Evolutionary conservation across 2,888 invertebrate species (phyloP).

Genomic region (Cephus nigrinus): DNA sequence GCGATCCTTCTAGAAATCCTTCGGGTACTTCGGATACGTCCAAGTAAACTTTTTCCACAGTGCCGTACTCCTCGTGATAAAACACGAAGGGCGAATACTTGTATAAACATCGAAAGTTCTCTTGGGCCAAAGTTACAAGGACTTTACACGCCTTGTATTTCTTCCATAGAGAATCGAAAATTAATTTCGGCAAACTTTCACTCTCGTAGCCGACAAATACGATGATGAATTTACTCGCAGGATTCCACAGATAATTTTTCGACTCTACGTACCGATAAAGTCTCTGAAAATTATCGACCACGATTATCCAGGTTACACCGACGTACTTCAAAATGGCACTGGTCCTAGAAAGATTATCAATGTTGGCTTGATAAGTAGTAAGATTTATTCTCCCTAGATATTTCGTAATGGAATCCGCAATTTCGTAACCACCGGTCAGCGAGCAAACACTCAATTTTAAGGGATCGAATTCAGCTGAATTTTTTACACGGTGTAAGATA

Average conservation of each 20-base stretch:
- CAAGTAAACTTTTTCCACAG: slow-evolving; percentile 22
- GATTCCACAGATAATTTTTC: slow-evolving; percentile 30
- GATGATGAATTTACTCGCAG: slow-evolving; percentile 33
- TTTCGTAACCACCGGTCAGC: slow-evolving; percentile 12
- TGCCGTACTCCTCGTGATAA: slow-evolving; percentile 20
- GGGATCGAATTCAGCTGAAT: slow-evolving; percentile 31
- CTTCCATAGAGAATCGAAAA: slow-evolving; percentile 36
- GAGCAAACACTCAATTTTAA: slow-evolving; percentile 31
- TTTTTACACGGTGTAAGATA: slow-evolving; percentile 29
- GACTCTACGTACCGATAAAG: slow-evolving; percentile 25
- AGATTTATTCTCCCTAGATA: slow-evolving; percentile 19
- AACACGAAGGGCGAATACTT: slow-evolving; percentile 37
- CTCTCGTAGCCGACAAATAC: slow-evolving; percentile 17
- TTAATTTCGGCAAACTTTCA: not conserved
- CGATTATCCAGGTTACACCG: slow-evolving; percentile 38
- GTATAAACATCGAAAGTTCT: slow-evolving; percentile 36
- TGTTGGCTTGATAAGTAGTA: slow-evolving; percentile 25
- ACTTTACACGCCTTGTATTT: slow-evolving; percentile 27
- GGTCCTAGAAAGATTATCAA: slow-evolving; percentile 10
- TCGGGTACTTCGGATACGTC: not conserved
- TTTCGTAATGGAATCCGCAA: slow-evolving; percentile 20
- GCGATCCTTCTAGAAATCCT: not conserved
- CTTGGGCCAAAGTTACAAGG: slow-evolving; percentile 21
- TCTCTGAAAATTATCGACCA: slow-evolving; percentile 19
- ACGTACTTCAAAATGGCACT: not conserved